phyloP scores from a whole-genome alignment of 2,113 vertebrate genomes.

The Pluvialis apricaria region DNA sequence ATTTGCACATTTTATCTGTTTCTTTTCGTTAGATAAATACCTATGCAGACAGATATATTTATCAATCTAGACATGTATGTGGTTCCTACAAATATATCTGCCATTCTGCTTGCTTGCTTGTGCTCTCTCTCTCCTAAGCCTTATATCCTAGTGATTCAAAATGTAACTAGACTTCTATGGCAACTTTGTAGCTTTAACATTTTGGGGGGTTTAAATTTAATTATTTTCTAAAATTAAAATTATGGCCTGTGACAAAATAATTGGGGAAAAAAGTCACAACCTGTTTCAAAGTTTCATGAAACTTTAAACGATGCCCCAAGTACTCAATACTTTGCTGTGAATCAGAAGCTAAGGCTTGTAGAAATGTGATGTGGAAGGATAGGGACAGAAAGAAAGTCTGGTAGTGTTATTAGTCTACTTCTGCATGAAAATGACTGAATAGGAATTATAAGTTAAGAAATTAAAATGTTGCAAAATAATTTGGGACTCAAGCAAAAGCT shows the following conservation, averaged over 20 bases:
- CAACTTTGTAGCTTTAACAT: not conserved
- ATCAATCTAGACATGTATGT: not conserved
- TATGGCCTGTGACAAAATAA: not conserved
- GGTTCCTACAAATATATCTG: not conserved
- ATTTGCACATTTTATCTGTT: slow-evolving; percentile 2
- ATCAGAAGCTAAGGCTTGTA: not conserved
- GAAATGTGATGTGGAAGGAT: not conserved
- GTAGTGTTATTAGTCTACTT: not conserved
- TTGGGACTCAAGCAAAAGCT: not conserved
- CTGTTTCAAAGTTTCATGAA: not conserved
- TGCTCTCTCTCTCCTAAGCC: not conserved
- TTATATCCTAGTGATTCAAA: not conserved
- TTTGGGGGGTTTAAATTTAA: not conserved
- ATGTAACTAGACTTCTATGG: not conserved
- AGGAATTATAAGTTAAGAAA: not conserved
- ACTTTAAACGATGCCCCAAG: not conserved
- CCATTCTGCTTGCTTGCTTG: not conserved
- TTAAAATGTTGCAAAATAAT: not conserved
- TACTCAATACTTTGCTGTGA: not conserved
- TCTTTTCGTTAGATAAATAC: slow-evolving; percentile 34
- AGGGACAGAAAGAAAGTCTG: not conserved
- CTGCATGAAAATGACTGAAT: not conserved
- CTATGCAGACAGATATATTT: not conserved
- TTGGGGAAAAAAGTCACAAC: not conserved
- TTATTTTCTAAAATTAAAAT: not conserved